A percentile compares a stretch with the other conserved stretches of the same genome.
Conservation (phyloP, 2,797 vertebrate genomes). For the Cossypha dichroa region DNA sequence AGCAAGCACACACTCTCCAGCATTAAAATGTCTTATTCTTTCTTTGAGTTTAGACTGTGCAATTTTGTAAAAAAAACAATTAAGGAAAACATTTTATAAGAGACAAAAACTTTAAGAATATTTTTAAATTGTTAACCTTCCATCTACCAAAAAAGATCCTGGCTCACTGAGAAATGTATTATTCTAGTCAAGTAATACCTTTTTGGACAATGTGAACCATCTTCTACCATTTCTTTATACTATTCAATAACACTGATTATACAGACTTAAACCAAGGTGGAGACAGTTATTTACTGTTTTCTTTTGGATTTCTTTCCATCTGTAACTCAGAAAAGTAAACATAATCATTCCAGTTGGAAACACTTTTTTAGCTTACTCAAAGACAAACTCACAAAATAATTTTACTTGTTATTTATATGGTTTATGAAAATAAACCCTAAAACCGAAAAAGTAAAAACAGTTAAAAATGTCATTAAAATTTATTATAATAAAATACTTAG, state of each 20-base stretch:
- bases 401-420: slow-evolving; percentile 55
- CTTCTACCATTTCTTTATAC: slow-evolving; percentile 27
- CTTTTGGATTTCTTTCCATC: slow-evolving; percentile 61
- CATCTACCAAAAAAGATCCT: background rate
- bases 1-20: background rate
- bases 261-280: slow-evolving; percentile 42
- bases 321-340: slow-evolving; percentile 64
- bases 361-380: slow-evolving; percentile 57
- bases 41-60: background rate
- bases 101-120: background rate
- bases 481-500: background rate
- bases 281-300: slow-evolving; percentile 66
- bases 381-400: slow-evolving; percentile 65
- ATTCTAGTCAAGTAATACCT: background rate
- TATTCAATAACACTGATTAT: slow-evolving; percentile 31
- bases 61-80: background rate
- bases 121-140: background rate
- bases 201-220: background rate
- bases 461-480: slow-evolving; percentile 53
- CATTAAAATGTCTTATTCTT: background rate
- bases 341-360: slow-evolving; percentile 69
- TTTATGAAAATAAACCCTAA: background rate
- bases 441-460: background rate
- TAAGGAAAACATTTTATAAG: background rate
- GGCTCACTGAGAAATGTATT: background rate